A percentile compares a stretch with the other conserved stretches of the same genome.
Evolutionary conservation across 2,113 vertebrate species (phyloP).

Genomic region (Tyrannus savana): DNA sequence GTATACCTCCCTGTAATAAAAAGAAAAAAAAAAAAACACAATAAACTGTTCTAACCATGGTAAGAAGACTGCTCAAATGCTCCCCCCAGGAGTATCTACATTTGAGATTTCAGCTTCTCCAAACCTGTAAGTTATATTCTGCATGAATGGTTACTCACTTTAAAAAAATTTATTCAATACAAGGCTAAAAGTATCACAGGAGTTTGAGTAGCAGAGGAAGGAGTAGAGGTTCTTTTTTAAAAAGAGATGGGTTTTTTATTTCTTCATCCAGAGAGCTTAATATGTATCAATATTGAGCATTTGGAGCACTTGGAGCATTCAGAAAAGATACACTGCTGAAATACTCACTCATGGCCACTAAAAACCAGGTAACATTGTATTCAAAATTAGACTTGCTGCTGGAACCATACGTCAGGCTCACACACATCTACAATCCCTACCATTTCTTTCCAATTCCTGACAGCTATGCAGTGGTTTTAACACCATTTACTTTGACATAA

Average conservation of each 20-base stretch:
- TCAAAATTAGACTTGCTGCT: background rate
- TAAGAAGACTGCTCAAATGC: background rate
- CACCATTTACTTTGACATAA: background rate
- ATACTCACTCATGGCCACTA: background rate
- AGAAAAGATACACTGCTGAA: background rate
- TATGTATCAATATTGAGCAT: background rate
- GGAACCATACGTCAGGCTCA: background rate
- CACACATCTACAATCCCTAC: background rate
- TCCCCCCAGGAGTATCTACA: background rate
- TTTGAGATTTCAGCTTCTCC: background rate
- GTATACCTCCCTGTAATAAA: conserved; percentile 85
- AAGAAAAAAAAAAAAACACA: background rate
- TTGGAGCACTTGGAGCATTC: background rate
- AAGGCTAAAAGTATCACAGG: background rate
- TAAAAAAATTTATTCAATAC: background rate
- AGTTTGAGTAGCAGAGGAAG: background rate
- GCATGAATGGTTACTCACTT: background rate
- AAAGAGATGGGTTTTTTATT: background rate
- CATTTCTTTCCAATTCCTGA: background rate
- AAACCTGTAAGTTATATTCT: background rate
- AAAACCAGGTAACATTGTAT: background rate
- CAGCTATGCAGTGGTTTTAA: background rate
- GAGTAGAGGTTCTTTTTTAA: background rate
- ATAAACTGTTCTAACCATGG: background rate
- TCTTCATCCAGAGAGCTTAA: background rate